phyloP scores from a whole-genome alignment of 2,113 vertebrate genomes.

The Crocuta crocuta region DNA sequence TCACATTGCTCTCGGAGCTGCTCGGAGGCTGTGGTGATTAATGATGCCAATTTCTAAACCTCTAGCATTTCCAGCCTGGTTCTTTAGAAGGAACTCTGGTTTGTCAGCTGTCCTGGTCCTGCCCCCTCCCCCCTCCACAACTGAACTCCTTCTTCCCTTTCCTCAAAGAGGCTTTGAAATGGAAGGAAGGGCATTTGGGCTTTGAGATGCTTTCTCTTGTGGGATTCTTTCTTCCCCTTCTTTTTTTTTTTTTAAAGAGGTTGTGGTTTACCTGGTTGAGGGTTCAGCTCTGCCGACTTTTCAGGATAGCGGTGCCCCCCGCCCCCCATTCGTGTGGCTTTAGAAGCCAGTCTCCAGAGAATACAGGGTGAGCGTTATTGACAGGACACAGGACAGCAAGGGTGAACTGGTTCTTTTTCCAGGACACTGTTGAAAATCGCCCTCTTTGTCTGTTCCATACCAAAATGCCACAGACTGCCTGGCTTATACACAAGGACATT shows the following conservation, averaged over 20 bases:
- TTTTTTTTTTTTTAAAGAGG: neutral
- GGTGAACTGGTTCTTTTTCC: neutral
- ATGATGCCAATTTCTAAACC: slow-evolving; percentile 58
- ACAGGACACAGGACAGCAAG: neutral
- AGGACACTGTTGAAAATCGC: neutral
- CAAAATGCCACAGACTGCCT: neutral
- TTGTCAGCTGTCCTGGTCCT: slow-evolving; percentile 49
- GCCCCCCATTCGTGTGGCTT: neutral
- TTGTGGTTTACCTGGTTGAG: neutral
- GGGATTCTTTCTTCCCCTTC: neutral
- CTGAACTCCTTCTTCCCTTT: slow-evolving; percentile 65
- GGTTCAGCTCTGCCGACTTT: neutral
- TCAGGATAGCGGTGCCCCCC: neutral
- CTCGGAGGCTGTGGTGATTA: slow-evolving; percentile 40
- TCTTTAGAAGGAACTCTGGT: slow-evolving; percentile 72
- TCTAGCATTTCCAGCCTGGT: slow-evolving; percentile 49
- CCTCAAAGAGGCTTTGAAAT: slow-evolving; percentile 63
- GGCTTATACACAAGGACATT: neutral
- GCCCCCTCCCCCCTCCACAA: slow-evolving; percentile 15
- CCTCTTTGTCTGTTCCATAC: neutral
- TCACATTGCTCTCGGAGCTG: neutral
- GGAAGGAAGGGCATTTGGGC: slow-evolving; percentile 13
- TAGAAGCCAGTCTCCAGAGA: neutral
- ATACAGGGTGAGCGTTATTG: neutral
- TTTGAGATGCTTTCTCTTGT: slow-evolving; percentile 13